A percentile compares a stretch with the other conserved stretches of the same genome.
phyloP scores from a whole-genome alignment of 2,888 invertebrate genomes.

The Synergus gifuensis region DNA sequence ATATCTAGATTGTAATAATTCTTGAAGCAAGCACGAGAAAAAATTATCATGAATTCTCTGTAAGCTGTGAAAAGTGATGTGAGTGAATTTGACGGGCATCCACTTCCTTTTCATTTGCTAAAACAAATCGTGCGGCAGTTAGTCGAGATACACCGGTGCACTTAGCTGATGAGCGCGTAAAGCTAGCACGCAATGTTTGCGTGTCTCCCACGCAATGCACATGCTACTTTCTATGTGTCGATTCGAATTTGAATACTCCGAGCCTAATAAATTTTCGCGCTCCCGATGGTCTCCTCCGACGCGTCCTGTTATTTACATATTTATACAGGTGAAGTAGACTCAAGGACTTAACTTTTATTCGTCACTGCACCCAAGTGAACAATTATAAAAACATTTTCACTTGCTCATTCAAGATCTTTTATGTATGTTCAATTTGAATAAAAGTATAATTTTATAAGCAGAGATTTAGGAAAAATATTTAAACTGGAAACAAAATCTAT shows the following conservation, averaged over 20 bases:
- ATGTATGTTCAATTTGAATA: too few relatives aligned
- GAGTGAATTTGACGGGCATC: slow-evolving; percentile 63
- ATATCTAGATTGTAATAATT: not conserved
- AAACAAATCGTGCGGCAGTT: slow-evolving; percentile 72
- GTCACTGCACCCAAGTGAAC: not conserved
- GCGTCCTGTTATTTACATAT: slow-evolving; percentile 54
- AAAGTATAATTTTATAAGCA: too few relatives aligned
- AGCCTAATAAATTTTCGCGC: slow-evolving; percentile 58
- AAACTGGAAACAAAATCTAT: too few relatives aligned
- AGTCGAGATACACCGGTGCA: slow-evolving; percentile 69
- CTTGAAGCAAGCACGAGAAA: not conserved
- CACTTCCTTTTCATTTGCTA: slow-evolving; percentile 72
- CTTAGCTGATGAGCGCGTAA: slow-evolving; percentile 75
- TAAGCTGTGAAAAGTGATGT: slow-evolving; percentile 46
- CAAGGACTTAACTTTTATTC: slow-evolving; percentile 45
- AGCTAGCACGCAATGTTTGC: slow-evolving; percentile 62
- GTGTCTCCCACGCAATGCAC: slow-evolving; percentile 53
- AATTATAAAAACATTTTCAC: not conserved
- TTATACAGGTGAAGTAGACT: slow-evolving; percentile 51
- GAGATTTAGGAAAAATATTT: too few relatives aligned
- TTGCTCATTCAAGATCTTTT: not conserved
- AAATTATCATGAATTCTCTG: not conserved
- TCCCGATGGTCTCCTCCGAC: slow-evolving; percentile 51
- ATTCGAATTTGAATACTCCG: slow-evolving; percentile 64
- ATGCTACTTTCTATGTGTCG: slow-evolving; percentile 55